Evolutionary conservation across 2,113 vertebrate genomes (phyloP).

Genomic region (Circaetus gallicus): DNA sequence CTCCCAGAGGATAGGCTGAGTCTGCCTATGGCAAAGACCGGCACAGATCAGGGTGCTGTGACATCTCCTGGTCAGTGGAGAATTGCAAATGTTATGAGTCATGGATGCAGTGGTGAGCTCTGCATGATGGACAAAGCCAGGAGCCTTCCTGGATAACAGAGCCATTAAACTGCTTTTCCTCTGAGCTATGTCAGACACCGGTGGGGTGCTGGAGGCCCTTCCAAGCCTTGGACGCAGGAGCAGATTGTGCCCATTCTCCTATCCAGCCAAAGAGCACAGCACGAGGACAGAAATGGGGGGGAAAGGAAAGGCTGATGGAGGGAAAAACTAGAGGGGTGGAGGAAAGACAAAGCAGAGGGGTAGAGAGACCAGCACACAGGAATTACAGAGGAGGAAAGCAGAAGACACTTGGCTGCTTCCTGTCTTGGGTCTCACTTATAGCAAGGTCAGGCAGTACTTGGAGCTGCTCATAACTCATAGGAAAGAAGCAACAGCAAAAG

Average conservation of each 20-base stretch:
- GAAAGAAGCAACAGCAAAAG: not conserved
- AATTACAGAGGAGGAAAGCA: not conserved
- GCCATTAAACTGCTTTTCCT: not conserved
- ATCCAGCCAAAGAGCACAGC: not conserved
- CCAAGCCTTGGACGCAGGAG: not conserved
- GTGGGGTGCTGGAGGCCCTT: not conserved
- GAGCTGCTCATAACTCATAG: not conserved
- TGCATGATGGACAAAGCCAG: not conserved
- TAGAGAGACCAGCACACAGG: not conserved
- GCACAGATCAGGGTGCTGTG: not conserved
- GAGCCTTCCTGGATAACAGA: not conserved
- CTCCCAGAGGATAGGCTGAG: not conserved
- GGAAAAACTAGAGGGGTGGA: not conserved
- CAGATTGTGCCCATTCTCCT: not conserved
- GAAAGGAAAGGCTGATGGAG: not conserved
- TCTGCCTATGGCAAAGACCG: not conserved
- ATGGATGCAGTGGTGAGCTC: not conserved
- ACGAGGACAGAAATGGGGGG: not conserved
- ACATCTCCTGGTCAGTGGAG: not conserved
- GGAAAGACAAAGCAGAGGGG: not conserved
- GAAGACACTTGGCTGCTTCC: not conserved
- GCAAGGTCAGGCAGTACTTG: not conserved
- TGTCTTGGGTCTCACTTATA: not conserved
- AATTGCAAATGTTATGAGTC: not conserved
- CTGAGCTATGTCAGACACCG: accelerated